Evolutionary conservation across 2,888 invertebrate genomes (phyloP).

Genomic region (Cerastis rubricosa): DNA sequence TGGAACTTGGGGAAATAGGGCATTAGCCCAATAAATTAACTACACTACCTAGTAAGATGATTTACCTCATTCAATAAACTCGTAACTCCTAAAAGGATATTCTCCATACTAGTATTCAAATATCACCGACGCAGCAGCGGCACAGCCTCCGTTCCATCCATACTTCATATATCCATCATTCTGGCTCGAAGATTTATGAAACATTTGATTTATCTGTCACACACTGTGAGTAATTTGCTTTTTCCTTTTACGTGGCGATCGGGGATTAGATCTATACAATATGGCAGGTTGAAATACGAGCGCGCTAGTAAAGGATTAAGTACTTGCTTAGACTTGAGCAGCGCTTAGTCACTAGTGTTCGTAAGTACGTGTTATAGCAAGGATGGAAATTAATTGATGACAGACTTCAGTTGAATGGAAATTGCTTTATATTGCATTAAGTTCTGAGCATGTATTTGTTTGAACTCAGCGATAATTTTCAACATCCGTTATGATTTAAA

Average conservation of each 20-base stretch:
- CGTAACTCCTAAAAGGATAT: constrained; percentile 34
- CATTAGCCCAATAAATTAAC: neutral
- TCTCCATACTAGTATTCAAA: constrained; percentile 37
- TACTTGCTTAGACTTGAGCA: neutral
- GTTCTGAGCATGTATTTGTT: constrained; percentile 1
- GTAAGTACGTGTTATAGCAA: neutral
- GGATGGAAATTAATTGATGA: constrained; percentile 21
- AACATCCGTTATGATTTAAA: constrained; percentile 28
- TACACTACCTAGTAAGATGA: constrained; percentile 24
- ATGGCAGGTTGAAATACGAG: constrained; percentile 48
- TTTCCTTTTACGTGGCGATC: constrained; percentile 55
- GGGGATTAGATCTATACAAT: constrained; percentile 40
- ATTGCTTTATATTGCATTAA: neutral
- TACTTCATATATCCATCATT: neutral
- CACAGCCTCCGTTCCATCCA: neutral
- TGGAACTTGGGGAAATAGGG: no score
- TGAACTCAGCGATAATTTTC: constrained; percentile 19
- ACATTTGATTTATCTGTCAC: constrained; percentile 57
- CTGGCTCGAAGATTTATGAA: constrained; percentile 42
- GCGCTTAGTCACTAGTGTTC: constrained; percentile 11
- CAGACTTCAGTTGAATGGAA: constrained; percentile 5
- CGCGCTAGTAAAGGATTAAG: constrained; percentile 10
- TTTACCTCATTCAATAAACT: constrained; percentile 47
- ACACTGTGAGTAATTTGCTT: constrained; percentile 53
- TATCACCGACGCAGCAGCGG: constrained; percentile 26